Evolutionary conservation across 2,888 invertebrate genomes (phyloP).

Genomic region (Ochropleura plecta): DNA sequence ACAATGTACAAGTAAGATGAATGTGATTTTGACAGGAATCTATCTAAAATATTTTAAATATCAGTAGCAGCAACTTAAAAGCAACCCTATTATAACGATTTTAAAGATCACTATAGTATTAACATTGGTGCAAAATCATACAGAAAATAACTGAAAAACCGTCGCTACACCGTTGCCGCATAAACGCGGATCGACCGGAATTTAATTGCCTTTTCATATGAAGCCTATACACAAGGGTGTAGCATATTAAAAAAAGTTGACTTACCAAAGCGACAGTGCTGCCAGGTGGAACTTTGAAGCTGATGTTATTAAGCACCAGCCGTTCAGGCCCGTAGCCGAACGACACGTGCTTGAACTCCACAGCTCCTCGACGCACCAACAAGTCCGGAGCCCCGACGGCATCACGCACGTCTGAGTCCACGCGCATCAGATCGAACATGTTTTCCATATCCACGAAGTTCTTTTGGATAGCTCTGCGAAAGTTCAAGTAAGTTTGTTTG

Average conservation of each 20-base stretch:
- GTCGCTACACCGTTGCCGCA: neutral
- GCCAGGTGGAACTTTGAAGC: slow-evolving; percentile 95
- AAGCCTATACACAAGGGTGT: neutral
- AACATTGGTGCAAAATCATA: too few species aligned
- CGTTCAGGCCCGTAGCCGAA: slow-evolving; percentile 97
- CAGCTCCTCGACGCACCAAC: slow-evolving; percentile 92
- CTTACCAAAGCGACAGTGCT: slow-evolving; percentile 95
- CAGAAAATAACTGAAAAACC: too few species aligned
- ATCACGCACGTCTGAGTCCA: slow-evolving; percentile 96
- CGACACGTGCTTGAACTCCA: slow-evolving; percentile 97
- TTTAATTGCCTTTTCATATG: neutral
- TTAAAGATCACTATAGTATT: too few species aligned
- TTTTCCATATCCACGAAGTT: slow-evolving; percentile 99
- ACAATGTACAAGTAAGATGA: too few species aligned
- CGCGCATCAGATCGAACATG: slow-evolving; percentile 98
- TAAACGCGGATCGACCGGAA: neutral
- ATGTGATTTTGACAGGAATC: too few species aligned
- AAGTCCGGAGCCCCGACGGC: slow-evolving; percentile 94
- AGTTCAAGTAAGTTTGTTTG: too few species aligned
- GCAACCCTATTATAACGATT: too few species aligned
- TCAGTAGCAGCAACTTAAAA: too few species aligned
- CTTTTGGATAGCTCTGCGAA: slow-evolving; percentile 96
- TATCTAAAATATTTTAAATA: too few species aligned
- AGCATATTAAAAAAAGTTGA: slow-evolving; percentile 34
- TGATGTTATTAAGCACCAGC: slow-evolving; percentile 94